Evolutionary conservation across 2,113 vertebrate species (phyloP).

Genomic region (Vulpes vulpes): DNA sequence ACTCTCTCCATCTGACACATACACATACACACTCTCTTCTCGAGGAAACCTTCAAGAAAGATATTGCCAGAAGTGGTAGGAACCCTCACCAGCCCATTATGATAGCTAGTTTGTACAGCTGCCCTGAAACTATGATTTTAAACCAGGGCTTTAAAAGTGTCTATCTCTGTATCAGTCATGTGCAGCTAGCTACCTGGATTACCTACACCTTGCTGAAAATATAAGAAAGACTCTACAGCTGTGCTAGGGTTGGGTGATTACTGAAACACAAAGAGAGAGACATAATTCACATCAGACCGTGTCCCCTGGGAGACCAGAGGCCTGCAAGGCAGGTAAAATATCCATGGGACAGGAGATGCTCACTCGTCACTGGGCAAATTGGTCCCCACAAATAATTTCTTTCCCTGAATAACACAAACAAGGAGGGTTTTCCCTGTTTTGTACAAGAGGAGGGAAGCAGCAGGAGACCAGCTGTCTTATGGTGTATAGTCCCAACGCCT

Average conservation of each 20-base stretch:
- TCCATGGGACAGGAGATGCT: constrained; percentile 45
- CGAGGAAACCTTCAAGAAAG: constrained; percentile 59
- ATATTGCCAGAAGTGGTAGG: neutral
- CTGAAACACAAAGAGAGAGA: neutral
- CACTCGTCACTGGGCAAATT: constrained; percentile 56
- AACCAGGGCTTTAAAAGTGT: neutral
- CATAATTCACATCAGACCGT: too few relatives aligned
- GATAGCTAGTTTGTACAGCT: neutral
- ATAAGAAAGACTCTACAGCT: neutral
- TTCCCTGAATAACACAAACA: constrained; percentile 60
- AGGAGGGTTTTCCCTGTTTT: constrained; percentile 75
- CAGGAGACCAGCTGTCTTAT: constrained; percentile 61
- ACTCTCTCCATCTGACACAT: constrained; percentile 44
- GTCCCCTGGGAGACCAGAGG: neutral
- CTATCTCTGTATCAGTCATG: fast-evolving
- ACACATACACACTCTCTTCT: neutral
- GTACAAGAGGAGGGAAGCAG: constrained; percentile 45
- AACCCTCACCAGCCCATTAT: constrained; percentile 20
- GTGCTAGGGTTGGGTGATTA: neutral
- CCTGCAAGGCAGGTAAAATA: neutral
- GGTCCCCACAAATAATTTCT: constrained; percentile 63
- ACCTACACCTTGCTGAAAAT: neutral
- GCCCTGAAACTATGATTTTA: neutral
- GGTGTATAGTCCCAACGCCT: neutral
- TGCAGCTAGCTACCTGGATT: neutral